Evolutionary conservation across 2,888 invertebrate species (phyloP).

Genomic region (Synanthedon myopaeformis): DNA sequence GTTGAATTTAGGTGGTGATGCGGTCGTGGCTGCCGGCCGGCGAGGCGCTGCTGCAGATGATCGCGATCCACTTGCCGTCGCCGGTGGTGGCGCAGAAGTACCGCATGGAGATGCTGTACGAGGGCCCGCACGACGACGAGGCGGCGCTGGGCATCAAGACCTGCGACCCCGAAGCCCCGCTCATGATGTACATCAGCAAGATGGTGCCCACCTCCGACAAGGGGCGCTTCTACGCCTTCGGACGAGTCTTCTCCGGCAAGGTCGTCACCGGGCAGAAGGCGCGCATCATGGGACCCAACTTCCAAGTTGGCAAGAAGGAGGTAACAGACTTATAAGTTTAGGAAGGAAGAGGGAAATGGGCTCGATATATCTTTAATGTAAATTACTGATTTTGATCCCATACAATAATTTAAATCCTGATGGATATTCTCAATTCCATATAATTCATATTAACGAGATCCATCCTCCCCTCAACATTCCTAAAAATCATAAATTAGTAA

Average conservation of each 20-base stretch:
- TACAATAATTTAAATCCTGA: no score
- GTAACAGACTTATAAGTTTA: constrained; percentile 12
- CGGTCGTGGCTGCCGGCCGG: constrained; percentile 99
- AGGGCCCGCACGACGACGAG: constrained; percentile 97
- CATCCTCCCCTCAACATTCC: no score
- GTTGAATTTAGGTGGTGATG: constrained; percentile 83
- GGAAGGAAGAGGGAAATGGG: no score
- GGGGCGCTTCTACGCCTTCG: constrained; percentile 99
- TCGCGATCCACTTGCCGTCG: constrained; percentile 98
- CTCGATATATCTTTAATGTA: not conserved
- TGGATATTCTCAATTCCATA: no score
- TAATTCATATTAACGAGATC: no score
- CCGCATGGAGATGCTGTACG: constrained; percentile 99
- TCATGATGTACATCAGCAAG: constrained; percentile 99
- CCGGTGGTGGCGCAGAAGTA: constrained; percentile 99
- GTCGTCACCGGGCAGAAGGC: constrained; percentile 92
- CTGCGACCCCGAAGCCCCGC: constrained; percentile 96
- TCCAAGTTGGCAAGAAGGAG: constrained; percentile 97
- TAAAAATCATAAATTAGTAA: no score
- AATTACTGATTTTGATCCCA: not conserved
- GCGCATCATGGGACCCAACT: constrained; percentile 99
- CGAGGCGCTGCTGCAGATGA: constrained; percentile 99
- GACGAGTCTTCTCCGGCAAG: constrained; percentile 99
- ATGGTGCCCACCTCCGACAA: constrained; percentile 99
- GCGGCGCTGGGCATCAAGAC: constrained; percentile 90